These are phyloP conservation scores for Coenobita brevimanus DNA, from an alignment of 1,140 invertebrate species.

Conservation along the genomic window DNA sequence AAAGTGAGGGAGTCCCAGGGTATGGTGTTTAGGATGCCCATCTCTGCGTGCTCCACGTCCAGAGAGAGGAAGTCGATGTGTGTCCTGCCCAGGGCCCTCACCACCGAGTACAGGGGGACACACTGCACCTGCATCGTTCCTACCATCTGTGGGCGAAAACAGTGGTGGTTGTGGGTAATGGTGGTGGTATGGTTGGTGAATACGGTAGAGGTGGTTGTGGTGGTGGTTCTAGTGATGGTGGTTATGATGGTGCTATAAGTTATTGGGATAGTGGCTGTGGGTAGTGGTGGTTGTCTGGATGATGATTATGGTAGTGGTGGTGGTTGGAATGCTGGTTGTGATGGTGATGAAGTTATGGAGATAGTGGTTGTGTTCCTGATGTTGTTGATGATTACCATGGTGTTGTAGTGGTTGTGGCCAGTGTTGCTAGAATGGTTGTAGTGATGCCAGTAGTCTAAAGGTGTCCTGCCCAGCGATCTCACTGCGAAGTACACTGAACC, in stretches of 20 bases:
- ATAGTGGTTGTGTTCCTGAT: background rate
- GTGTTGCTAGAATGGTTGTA: too few relatives aligned
- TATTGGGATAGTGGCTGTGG: too few relatives aligned
- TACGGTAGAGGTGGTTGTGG: too few relatives aligned
- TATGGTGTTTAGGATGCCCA: slow-evolving; percentile 63
- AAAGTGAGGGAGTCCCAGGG: slow-evolving; percentile 61
- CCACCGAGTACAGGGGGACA: slow-evolving; percentile 56
- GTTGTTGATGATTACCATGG: background rate
- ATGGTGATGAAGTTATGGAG: background rate
- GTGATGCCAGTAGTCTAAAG: too few relatives aligned
- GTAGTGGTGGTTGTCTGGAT: background rate
- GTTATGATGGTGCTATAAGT: too few relatives aligned
- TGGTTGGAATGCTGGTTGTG: background rate
- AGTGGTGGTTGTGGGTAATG: too few relatives aligned
- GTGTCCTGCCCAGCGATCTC: too few relatives aligned
- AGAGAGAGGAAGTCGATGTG: slow-evolving; percentile 66
- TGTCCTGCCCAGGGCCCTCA: slow-evolving; percentile 39
- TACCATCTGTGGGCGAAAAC: slow-evolving; percentile 21
- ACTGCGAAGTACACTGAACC: too few relatives aligned
- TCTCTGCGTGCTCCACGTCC: slow-evolving; percentile 63
- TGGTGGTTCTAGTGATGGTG: too few relatives aligned
- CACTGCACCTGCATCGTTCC: slow-evolving; percentile 45
- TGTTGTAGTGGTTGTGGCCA: too few relatives aligned
- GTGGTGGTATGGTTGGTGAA: too few relatives aligned
- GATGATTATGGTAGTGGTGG: too few relatives aligned